A percentile compares a stretch with the other conserved stretches of the same genome.
These are phyloP conservation scores for Callimorpha dominula DNA, from an alignment of 2,888 invertebrate genomes.

Conservation along the genomic window DNA sequence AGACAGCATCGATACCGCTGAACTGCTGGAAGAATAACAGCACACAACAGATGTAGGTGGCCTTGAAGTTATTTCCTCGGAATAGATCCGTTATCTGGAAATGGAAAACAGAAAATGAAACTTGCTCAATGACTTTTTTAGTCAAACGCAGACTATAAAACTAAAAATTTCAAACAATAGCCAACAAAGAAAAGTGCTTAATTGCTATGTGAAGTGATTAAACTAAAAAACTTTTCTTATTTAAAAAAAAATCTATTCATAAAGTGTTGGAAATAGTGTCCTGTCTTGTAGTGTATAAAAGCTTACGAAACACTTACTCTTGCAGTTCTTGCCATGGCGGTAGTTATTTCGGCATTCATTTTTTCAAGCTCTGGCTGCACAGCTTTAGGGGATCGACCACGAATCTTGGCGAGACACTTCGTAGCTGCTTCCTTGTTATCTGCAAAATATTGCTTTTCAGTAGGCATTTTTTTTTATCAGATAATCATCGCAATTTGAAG, in stretches of 20 bases:
- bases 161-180: too few relatives aligned
- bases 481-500: not conserved
- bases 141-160: too few relatives aligned
- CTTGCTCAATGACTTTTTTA: too few relatives aligned
- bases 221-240: too few relatives aligned
- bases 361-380: conserved; percentile 88
- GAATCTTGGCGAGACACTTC: conserved; percentile 88
- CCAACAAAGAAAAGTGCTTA: too few relatives aligned
- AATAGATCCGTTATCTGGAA: conserved; percentile 84
- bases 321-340: conserved; percentile 74
- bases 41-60: conserved; percentile 91
- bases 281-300: not conserved
- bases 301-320: conserved; percentile 55
- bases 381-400: conserved; percentile 87
- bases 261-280: too few relatives aligned
- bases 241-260: too few relatives aligned
- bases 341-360: conserved; percentile 84
- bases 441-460: conserved; percentile 35
- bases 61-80: conserved; percentile 90
- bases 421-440: conserved; percentile 87
- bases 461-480: too few relatives aligned
- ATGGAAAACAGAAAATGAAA: not conserved
- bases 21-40: conserved; percentile 94
- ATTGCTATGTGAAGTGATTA: too few relatives aligned
- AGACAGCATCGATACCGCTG: conserved; percentile 92